Conservation (phyloP, 2,888 invertebrate species). For the Ichneumoninae sp. region DNA sequence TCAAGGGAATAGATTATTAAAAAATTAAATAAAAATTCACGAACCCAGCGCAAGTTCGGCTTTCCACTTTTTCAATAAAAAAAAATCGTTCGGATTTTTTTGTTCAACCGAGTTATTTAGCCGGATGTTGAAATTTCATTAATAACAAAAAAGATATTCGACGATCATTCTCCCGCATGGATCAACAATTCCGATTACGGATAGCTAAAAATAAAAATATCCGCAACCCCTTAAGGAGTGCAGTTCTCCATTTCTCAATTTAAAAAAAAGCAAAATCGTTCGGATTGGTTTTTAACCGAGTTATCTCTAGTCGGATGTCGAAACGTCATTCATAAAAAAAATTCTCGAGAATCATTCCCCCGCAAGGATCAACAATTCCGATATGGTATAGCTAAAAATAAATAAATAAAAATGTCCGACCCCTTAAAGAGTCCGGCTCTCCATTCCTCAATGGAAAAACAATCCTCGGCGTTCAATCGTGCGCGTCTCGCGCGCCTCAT, state of each 20-base stretch:
- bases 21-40: too few relatives aligned
- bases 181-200: neutral
- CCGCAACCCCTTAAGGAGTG: neutral
- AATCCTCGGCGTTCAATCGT: slow-evolving; percentile 12
- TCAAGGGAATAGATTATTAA: too few relatives aligned
- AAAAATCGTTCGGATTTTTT: neutral
- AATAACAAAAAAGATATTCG: neutral
- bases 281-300: neutral
- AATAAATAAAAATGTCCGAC: neutral
- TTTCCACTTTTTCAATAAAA: neutral
- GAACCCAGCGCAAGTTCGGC: too few relatives aligned
- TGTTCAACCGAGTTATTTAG: neutral
- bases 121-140: neutral
- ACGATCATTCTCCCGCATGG: neutral
- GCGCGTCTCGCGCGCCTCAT: slow-evolving; percentile 51
- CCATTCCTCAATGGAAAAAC: slow-evolving; percentile 28
- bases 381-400: neutral
- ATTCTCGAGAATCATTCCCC: neutral
- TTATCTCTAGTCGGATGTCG: neutral
- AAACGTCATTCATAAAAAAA: neutral
- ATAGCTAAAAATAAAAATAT: neutral
- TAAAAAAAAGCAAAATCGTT: too few relatives aligned
- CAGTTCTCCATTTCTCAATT: slow-evolving; percentile 8
- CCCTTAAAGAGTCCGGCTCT: neutral
- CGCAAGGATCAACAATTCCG: neutral